phyloP scores from a whole-genome alignment of 1,140 invertebrate genomes.

The Sycophila sp. region DNA sequence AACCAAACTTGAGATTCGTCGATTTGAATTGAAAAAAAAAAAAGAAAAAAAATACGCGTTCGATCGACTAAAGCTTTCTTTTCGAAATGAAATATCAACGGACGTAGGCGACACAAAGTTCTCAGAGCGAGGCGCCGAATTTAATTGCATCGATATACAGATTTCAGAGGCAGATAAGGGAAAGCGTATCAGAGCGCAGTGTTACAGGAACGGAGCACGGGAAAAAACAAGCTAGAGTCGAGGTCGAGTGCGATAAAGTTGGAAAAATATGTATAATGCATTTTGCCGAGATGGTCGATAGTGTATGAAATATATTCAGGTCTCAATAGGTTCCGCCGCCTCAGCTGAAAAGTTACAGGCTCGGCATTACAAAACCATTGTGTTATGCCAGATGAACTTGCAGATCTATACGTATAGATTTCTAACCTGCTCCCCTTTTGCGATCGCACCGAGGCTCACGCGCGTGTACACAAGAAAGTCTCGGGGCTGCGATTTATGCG shows the following conservation, averaged over 20 bases:
- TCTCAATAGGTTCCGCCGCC: constrained; percentile 16
- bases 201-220: background rate
- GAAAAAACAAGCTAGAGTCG: background rate
- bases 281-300: constrained; percentile 24
- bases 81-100: too few species aligned
- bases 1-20: too few species aligned
- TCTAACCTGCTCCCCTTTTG: background rate
- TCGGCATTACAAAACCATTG: constrained; percentile 32
- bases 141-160: constrained; percentile 8
- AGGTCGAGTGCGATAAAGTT: constrained; percentile 10
- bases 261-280: constrained; percentile 27
- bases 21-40: too few species aligned
- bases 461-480: too few species aligned
- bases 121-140: background rate
- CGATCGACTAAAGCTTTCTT: too few species aligned
- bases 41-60: too few species aligned
- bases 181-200: constrained; percentile 1
- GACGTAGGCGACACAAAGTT: background rate
- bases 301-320: constrained; percentile 29
- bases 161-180: background rate
- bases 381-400: constrained; percentile 13
- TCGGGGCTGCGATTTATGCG: constrained; percentile 18
- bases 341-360: constrained; percentile 22
- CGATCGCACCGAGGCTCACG: too few species aligned
- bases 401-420: background rate